Percentiles rank a stretch among this genome's conserved stretches.
Conservation (phyloP, 2,113 vertebrate genomes). For the Chrysemys picta region DNA sequence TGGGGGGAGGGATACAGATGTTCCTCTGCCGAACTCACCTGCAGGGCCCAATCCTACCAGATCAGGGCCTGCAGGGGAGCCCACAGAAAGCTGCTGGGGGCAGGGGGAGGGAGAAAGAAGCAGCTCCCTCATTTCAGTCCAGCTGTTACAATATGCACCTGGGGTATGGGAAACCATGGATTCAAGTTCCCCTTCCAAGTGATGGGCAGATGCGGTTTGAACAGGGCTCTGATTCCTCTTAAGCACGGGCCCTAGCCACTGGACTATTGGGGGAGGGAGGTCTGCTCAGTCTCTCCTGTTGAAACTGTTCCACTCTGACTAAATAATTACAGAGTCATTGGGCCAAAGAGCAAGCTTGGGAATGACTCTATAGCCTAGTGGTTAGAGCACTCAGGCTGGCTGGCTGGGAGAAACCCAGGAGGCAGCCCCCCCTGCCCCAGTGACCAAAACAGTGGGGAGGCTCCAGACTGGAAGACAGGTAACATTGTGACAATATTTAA, state of each 20-base stretch:
- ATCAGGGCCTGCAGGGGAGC: not conserved
- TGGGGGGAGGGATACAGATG: not conserved
- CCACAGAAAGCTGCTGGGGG: too few species aligned
- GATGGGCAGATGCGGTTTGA: not conserved
- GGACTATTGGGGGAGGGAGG: not conserved
- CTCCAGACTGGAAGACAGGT: too few species aligned
- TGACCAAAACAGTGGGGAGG: not conserved
- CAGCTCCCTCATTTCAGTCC: not conserved
- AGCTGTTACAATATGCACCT: not conserved
- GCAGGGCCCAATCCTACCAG: not conserved
- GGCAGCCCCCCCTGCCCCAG: not conserved
- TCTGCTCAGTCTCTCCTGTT: not conserved
- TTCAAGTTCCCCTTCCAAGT: not conserved
- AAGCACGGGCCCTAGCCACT: not conserved
- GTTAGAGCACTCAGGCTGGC: not conserved
- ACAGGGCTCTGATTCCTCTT: not conserved
- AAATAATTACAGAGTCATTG: too few species aligned
- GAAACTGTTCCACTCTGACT: not conserved
- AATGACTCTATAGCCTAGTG: not conserved
- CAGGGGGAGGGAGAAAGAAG: not conserved
- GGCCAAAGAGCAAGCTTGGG: not conserved
- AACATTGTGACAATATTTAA: not conserved
- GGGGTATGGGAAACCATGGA: not conserved
- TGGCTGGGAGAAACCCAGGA: not conserved
- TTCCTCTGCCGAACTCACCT: not conserved